Conservation (phyloP, 2,888 invertebrate species). For the Ceraclea dissimilis region DNA sequence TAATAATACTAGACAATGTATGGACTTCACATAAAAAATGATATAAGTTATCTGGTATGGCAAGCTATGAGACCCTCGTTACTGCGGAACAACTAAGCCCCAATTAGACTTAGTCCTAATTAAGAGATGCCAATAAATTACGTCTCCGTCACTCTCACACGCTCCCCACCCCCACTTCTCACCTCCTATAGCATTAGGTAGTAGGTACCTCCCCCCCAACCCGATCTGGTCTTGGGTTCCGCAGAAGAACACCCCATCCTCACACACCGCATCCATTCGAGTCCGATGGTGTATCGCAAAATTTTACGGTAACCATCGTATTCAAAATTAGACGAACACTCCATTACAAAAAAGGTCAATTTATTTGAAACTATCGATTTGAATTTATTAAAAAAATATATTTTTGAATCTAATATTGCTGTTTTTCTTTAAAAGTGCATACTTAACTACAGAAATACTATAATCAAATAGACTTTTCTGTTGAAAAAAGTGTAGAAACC, state of each 20-base stretch:
- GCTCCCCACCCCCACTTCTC: constrained; percentile 12
- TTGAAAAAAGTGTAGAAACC: no score
- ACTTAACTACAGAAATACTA: no score
- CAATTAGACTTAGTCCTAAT: constrained; percentile 56
- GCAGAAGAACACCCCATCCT: neutral
- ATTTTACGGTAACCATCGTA: neutral
- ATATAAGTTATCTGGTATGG: no score
- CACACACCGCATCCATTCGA: neutral
- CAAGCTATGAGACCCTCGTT: constrained; percentile 36
- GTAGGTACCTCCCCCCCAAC: neutral
- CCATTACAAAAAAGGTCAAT: no score
- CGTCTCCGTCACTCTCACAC: constrained; percentile 45
- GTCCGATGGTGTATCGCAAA: neutral
- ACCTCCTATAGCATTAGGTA: neutral
- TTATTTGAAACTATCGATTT: no score
- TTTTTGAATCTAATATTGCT: no score
- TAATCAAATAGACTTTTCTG: no score
- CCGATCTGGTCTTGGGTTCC: neutral
- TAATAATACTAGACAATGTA: no score
- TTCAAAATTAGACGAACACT: no score
- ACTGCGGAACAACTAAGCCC: constrained; percentile 45
- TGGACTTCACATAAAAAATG: no score
- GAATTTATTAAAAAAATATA: no score
- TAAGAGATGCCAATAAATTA: constrained; percentile 56
- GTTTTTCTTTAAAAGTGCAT: no score